These are phyloP conservation scores for Marcusenius ussheri DNA, from an alignment of 2,113 vertebrate species.

Conservation along the genomic window DNA sequence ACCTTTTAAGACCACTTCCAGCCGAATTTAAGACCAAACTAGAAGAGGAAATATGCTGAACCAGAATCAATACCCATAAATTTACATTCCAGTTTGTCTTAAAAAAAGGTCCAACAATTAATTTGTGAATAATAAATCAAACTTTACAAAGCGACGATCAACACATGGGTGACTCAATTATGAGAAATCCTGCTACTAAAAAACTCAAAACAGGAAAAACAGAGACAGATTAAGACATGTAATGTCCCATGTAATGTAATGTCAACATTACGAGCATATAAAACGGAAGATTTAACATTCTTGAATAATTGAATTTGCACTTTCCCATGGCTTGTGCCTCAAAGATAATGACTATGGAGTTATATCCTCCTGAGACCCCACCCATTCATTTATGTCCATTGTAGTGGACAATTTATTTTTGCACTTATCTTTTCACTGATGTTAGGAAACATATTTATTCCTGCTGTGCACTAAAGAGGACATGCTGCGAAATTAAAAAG, in stretches of 20 bases:
- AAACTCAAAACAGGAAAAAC: neutral
- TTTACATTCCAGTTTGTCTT: neutral
- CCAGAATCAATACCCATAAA: neutral
- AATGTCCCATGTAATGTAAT: neutral
- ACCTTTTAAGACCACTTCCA: neutral
- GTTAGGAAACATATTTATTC: too few relatives aligned
- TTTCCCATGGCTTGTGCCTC: neutral
- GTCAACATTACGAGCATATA: neutral
- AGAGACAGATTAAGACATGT: neutral
- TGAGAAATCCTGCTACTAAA: neutral
- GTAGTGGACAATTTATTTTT: too few relatives aligned
- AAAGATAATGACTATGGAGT: neutral
- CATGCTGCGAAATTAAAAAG: too few relatives aligned
- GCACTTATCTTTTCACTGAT: too few relatives aligned
- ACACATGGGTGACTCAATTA: neutral
- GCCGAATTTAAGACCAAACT: neutral
- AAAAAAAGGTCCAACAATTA: neutral
- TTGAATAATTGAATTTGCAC: neutral
- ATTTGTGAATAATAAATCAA: neutral
- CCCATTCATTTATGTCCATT: too few relatives aligned
- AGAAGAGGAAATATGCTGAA: neutral
- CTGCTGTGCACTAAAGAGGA: too few relatives aligned
- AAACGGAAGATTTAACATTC: neutral
- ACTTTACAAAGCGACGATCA: neutral
- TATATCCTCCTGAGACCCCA: neutral